phyloP scores from a whole-genome alignment of 2,797 vertebrate genomes.

The Etheostoma nigrum region DNA sequence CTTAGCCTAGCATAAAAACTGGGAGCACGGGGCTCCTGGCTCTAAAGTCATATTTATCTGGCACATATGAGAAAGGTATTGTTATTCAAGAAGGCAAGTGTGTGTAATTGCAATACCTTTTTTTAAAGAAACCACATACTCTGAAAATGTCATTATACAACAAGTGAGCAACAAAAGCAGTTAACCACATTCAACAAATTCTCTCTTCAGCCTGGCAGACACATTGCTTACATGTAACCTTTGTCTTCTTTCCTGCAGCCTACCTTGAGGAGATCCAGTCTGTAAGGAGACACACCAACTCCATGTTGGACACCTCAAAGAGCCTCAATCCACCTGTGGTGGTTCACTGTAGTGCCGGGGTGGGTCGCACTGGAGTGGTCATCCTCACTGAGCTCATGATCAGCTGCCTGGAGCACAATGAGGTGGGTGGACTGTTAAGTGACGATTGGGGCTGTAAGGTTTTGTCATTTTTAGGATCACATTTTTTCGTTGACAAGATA shows the following conservation, averaged over 20 bases:
- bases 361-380: slow-evolving; percentile 94
- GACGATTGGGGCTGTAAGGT: background rate
- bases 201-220: background rate
- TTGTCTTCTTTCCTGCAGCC: slow-evolving; percentile 76
- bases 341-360: slow-evolving; percentile 96
- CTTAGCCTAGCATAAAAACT: background rate
- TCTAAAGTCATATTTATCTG: background rate
- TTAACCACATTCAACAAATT: too few species aligned
- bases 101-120: background rate
- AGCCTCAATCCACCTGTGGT: slow-evolving; percentile 92
- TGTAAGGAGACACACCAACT: slow-evolving; percentile 96
- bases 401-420: slow-evolving; percentile 96
- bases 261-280: slow-evolving; percentile 98
- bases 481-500: background rate
- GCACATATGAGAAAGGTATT: too few species aligned
- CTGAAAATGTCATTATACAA: background rate
- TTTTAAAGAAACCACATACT: background rate
- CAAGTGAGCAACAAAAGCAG: background rate
- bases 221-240: background rate
- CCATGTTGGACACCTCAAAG: slow-evolving; percentile 92
- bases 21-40: background rate
- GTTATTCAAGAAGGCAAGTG: background rate
- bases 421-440: slow-evolving; percentile 81
- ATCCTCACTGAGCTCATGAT: slow-evolving; percentile 98
- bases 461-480: background rate